phyloP scores from a whole-genome alignment of 2,797 vertebrate species.

The Orientallactaga sibirica region DNA sequence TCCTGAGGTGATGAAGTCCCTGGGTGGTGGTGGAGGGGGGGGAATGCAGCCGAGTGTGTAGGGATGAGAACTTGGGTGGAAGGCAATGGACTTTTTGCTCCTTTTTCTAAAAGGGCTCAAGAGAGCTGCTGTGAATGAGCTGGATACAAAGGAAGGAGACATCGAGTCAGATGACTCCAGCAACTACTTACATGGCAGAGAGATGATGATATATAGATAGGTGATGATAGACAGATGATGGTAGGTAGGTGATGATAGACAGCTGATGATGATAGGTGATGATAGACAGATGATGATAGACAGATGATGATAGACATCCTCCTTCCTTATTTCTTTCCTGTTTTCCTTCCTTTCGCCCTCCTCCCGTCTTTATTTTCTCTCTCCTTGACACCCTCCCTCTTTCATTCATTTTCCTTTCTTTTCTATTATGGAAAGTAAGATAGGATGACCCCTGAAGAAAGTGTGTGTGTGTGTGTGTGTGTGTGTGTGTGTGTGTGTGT shows the following conservation, averaged over 20 bases:
- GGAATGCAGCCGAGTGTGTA: neutral
- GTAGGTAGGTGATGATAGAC: neutral
- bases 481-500: neutral
- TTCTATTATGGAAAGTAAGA: neutral
- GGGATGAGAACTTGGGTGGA: neutral
- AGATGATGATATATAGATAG: neutral
- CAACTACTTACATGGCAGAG: neutral
- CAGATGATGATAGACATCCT: neutral
- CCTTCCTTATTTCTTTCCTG: too few relatives aligned
- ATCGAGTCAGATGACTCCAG: neutral
- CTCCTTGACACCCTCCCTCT: too few relatives aligned
- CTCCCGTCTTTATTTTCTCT: too few relatives aligned
- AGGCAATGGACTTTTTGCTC: neutral
- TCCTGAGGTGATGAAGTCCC: neutral
- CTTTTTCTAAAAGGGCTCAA: neutral
- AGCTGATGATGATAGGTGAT: too few relatives aligned
- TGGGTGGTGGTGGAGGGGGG: neutral
- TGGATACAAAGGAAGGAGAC: constrained; percentile 16
- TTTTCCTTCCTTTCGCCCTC: too few relatives aligned
- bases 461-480: neutral
- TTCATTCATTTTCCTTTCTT: neutral
- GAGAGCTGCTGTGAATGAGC: neutral
- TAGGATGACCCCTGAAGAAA: neutral
- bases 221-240: neutral
- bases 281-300: neutral